Evolutionary conservation across 2,888 invertebrate species (phyloP).

Genomic region (Micoletzkya japonica): DNA sequence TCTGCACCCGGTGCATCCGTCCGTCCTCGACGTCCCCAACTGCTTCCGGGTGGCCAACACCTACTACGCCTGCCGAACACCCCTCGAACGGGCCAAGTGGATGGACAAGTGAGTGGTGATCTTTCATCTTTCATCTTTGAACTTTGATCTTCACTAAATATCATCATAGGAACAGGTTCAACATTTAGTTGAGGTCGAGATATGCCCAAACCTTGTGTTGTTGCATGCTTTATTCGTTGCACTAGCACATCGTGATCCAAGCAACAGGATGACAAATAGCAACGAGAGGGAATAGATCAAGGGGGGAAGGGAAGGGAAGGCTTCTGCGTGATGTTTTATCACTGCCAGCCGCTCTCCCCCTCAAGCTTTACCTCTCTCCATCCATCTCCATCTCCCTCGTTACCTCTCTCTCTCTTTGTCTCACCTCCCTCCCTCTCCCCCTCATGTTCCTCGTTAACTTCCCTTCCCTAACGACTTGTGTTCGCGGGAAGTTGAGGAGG

Average conservation of each 20-base stretch:
- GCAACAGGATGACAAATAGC: too few species aligned
- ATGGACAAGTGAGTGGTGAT: slow-evolving; percentile 58
- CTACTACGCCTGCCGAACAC: slow-evolving; percentile 61
- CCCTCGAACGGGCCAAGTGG: slow-evolving; percentile 60
- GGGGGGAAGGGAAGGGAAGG: too few species aligned
- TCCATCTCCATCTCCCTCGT: neutral
- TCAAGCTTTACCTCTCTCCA: neutral
- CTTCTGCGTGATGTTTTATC: neutral
- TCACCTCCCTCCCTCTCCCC: neutral
- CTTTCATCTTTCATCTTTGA: too few species aligned
- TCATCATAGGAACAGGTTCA: too few species aligned
- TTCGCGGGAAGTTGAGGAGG: too few species aligned
- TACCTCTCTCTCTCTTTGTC: neutral
- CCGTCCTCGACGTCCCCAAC: slow-evolving; percentile 58
- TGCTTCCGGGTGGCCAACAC: slow-evolving; percentile 60
- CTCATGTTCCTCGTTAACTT: neutral
- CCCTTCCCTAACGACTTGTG: neutral
- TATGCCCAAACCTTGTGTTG: too few species aligned
- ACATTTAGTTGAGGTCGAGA: too few species aligned
- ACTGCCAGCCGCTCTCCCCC: neutral
- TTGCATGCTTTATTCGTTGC: too few species aligned
- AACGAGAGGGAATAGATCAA: too few species aligned
- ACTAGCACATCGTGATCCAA: too few species aligned
- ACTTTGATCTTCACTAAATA: too few species aligned
- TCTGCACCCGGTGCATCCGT: slow-evolving; percentile 61